Conservation (phyloP, 2,113 vertebrate species). For the Mormyrus lacerda region DNA sequence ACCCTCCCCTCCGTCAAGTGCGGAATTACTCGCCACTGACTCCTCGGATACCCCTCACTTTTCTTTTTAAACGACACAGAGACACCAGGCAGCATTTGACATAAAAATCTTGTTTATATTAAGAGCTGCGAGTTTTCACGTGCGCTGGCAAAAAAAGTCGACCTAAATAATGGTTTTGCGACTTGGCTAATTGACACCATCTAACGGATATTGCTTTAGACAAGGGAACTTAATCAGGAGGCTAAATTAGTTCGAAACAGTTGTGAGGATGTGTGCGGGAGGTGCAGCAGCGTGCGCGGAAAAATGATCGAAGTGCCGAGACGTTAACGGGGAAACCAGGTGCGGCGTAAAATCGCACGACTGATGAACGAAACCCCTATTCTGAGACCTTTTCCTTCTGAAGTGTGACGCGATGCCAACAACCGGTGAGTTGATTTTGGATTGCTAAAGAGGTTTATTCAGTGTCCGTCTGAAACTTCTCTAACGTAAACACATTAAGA, state of each 20-base stretch:
- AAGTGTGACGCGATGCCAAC: constrained; percentile 3
- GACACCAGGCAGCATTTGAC: not conserved
- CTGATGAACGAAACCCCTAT: not conserved
- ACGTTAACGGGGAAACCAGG: not conserved
- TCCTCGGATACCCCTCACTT: not conserved
- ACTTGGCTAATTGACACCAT: constrained; percentile 49
- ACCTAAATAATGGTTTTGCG: constrained; percentile 50
- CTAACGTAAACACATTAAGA: not conserved
- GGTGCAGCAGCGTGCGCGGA: not conserved
- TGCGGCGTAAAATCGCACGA: not conserved
- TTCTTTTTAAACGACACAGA: not conserved
- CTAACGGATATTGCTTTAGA: constrained; percentile 35
- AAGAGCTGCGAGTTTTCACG: constrained; percentile 25
- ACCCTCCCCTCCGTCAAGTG: not conserved
- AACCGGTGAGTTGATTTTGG: constrained; percentile 17
- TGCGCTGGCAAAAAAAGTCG: constrained; percentile 34
- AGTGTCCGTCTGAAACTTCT: no score
- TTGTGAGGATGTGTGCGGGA: constrained; percentile 8
- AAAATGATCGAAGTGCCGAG: not conserved
- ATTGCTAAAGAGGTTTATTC: not conserved
- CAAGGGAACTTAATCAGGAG: constrained; percentile 45
- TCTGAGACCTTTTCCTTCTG: not conserved
- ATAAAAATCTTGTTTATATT: not conserved
- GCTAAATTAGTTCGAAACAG: constrained; percentile 39
- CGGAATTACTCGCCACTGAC: not conserved